Percentiles rank a stretch among this genome's conserved stretches.
These are phyloP conservation scores for Planiliza haematocheilus DNA, from an alignment of 2,113 vertebrate species.

Conservation along the genomic window DNA sequence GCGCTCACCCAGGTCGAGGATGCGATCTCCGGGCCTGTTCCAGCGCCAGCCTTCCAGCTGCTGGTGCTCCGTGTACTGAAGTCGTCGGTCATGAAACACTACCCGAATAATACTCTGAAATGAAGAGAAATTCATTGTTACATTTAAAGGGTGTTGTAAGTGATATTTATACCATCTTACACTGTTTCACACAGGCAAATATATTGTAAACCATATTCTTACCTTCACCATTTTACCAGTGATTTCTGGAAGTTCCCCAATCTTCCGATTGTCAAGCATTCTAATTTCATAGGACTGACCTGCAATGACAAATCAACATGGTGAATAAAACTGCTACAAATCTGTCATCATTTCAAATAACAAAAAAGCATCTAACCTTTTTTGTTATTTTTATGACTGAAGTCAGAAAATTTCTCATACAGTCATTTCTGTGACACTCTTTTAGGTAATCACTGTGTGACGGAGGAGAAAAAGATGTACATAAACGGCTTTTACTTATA, in stretches of 20 bases:
- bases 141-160: neutral
- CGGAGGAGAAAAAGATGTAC: neutral
- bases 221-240: slow-evolving; percentile 98
- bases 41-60: slow-evolving; percentile 98
- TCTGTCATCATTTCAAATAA: neutral
- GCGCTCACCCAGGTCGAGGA: slow-evolving; percentile 93
- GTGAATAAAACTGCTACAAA: neutral
- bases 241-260: slow-evolving; percentile 96
- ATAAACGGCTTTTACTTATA: too few relatives aligned
- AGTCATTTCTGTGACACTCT: too few relatives aligned
- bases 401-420: neutral
- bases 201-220: slow-evolving; percentile 38
- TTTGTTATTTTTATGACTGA: neutral
- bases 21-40: slow-evolving; percentile 96
- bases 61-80: slow-evolving; percentile 98
- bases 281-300: slow-evolving; percentile 98
- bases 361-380: neutral
- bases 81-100: slow-evolving; percentile 95
- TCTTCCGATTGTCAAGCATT: slow-evolving; percentile 98
- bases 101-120: slow-evolving; percentile 95
- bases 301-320: slow-evolving; percentile 64
- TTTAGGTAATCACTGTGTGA: neutral
- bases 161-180: neutral
- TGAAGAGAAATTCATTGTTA: neutral
- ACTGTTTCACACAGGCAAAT: neutral